Percentiles rank a stretch among this genome's conserved stretches.
These are phyloP conservation scores for Hippocampus zosterae DNA, from an alignment of 2,113 vertebrate genomes.

Conservation along the genomic window DNA sequence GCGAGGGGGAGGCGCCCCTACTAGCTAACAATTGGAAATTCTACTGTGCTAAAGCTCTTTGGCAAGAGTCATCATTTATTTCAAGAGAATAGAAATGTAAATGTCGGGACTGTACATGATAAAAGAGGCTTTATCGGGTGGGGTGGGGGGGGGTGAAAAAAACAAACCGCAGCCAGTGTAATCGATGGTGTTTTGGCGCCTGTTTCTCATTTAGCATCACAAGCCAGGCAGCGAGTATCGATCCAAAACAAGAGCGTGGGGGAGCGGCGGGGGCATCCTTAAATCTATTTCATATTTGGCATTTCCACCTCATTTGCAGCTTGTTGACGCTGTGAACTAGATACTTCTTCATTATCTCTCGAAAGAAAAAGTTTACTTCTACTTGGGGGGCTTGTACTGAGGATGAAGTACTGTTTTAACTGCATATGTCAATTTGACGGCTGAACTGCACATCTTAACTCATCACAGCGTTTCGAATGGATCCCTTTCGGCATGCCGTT, in stretches of 20 bases:
- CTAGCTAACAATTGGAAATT: background rate
- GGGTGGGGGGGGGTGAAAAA: too few species aligned
- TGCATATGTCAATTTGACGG: background rate
- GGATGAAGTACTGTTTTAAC: background rate
- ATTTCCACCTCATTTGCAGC: constrained; percentile 10
- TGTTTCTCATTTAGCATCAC: constrained; percentile 2
- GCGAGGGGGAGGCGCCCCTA: too few species aligned
- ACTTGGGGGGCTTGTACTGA: background rate
- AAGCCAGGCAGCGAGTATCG: background rate
- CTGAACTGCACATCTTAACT: too few species aligned
- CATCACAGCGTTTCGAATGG: too few species aligned
- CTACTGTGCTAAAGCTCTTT: background rate
- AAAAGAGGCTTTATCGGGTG: background rate
- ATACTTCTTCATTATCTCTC: background rate
- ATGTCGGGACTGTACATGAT: background rate
- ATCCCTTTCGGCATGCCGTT: too few species aligned
- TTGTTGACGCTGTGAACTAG: background rate
- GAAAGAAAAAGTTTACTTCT: constrained; percentile 7
- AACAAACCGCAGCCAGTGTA: background rate
- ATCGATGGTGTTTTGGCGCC: constrained; percentile 8
- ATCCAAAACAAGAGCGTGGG: background rate
- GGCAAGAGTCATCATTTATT: background rate
- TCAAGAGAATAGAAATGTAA: background rate
- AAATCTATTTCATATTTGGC: constrained; percentile 8
- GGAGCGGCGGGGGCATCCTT: background rate